These are phyloP conservation scores for Salvelinus alpinus DNA, from an alignment of 2,113 vertebrate species.

Conservation along the genomic window DNA sequence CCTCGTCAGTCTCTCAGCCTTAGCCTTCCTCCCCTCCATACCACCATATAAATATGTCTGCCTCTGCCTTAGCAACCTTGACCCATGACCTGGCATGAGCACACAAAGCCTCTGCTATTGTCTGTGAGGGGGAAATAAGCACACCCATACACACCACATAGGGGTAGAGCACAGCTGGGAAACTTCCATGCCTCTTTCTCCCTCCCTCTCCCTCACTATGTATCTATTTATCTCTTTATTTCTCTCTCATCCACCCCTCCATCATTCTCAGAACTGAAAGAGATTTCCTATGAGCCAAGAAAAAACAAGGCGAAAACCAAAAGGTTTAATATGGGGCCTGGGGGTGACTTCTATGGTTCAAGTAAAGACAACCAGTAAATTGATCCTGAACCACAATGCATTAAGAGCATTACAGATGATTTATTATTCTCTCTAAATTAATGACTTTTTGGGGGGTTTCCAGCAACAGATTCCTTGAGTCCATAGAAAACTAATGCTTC, in stretches of 20 bases:
- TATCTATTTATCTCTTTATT: background rate
- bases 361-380: conserved; percentile 29
- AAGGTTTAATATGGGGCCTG: conserved; percentile 14
- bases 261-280: background rate
- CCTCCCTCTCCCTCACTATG: background rate
- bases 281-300: background rate
- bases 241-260: background rate
- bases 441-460: conserved; percentile 8
- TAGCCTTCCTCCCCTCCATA: background rate
- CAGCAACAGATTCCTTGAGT: conserved; percentile 10
- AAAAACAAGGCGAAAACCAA: background rate
- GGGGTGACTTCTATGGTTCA: conserved; percentile 13
- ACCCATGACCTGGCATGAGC: background rate
- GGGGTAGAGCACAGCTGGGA: background rate
- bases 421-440: conserved; percentile 24
- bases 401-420: conserved; percentile 18
- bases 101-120: conserved; percentile 21
- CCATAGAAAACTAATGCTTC: conserved; percentile 14
- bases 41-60: conserved; percentile 47
- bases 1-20: background rate
- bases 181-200: background rate
- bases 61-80: conserved; percentile 43
- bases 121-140: conserved; percentile 8
- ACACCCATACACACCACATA: background rate
- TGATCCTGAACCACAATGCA: conserved; percentile 13